A percentile compares a stretch with the other conserved stretches of the same genome.
Conservation (phyloP, 2,888 invertebrate species). For the Parapristionchus giblindavisi region DNA sequence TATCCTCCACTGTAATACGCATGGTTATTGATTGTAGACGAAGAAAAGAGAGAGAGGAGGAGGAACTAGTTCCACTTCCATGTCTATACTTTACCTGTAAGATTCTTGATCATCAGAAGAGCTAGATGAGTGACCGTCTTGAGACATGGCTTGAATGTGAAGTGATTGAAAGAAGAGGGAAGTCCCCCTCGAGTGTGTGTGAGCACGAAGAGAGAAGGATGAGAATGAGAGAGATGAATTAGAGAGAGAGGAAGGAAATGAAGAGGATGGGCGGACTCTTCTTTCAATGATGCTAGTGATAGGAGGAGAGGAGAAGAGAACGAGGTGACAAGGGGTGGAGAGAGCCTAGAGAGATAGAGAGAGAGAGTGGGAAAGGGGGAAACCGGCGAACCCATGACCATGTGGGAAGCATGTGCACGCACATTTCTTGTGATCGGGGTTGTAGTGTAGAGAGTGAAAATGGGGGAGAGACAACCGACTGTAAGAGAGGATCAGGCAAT, state of each 20-base stretch:
- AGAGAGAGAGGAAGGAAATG: constrained; percentile 8
- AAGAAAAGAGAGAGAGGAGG: background rate
- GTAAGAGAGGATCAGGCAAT: no score
- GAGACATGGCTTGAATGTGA: constrained; percentile 3
- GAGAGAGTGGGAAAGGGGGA: background rate
- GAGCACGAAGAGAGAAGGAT: constrained; percentile 16
- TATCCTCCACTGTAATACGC: background rate
- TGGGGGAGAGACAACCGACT: no score
- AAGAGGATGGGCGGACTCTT: constrained; percentile 4
- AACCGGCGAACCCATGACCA: background rate
- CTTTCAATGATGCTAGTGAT: no score
- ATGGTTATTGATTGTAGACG: background rate
- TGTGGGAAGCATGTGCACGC: no score
- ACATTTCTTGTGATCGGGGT: no score
- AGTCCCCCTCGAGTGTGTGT: no score
- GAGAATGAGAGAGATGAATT: background rate
- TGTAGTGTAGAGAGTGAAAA: constrained; percentile 13
- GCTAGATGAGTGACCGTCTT: constrained; percentile 23
- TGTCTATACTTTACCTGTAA: background rate
- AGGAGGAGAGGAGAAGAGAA: background rate
- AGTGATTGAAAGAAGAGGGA: no score
- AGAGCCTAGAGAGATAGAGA: constrained; percentile 12
- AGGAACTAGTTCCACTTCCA: background rate
- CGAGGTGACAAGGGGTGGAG: background rate
- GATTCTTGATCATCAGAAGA: constrained; percentile 12